Evolutionary conservation across 2,797 vertebrate genomes (phyloP), one percentile per base, ranked within the genome.

Genomic region (Hoplostethus mediterraneus): DNA sequence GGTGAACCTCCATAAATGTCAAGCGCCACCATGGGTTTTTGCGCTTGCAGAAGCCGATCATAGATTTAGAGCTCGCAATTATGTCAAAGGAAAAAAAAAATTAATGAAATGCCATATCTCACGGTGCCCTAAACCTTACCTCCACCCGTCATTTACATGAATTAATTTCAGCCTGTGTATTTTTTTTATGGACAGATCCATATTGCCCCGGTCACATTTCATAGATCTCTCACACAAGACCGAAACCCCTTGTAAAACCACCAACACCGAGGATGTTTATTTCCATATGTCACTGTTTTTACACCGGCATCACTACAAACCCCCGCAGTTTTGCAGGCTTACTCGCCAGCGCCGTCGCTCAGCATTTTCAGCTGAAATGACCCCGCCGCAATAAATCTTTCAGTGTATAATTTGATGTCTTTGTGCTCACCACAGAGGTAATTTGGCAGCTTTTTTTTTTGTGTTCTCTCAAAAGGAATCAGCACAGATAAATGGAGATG

Each of bases 61-160:
- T 87, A 94, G 94, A 93, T 95, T 95, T 95, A 93, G 88, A 94
- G 93, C 92, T 90, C 25, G 86, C 73, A 93, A 91, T 95, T 94
- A 94, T 95, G 90, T 92, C 93, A 92, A 79, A 93, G 92, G 21
- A 47, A 71, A 83, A 85, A 93, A 93, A 95, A 21, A 21, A 21
- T 21, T 84, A 92, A 95, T 94, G 88, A 95, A 96, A 95, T 93
- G 85, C 67, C 80, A 87, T 89, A 79, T 81, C 84, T 86, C 61
- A 1, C 44, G 58, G 66, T 82, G 75, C 63, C 63, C 45, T 71
- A 82, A 86, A 72, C 73, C 85, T 83, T 73, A 86, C 89, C 78
- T 81, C 60, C 64, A 0, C 75, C 81, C 80, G 75, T 92, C 84
- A 94, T 96, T 95, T 95, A 90, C 92, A 94, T 95, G 91, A 90